These are phyloP conservation scores for Anas flavirostris DNA, from an alignment of 2,797 vertebrate species.

Conservation along the genomic window DNA sequence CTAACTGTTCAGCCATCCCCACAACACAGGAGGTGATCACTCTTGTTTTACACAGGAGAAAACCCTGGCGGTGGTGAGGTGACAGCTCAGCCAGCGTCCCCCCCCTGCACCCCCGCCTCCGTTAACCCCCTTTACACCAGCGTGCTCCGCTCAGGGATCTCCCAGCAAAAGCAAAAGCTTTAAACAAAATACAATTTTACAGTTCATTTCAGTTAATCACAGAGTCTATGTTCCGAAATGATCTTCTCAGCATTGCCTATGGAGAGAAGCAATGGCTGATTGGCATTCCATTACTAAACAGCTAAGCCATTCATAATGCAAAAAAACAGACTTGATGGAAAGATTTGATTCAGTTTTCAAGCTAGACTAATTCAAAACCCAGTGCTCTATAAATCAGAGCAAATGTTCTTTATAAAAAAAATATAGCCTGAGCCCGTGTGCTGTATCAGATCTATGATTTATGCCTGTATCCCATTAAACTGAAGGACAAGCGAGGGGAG, in stretches of 20 bases:
- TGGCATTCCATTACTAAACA: constrained; percentile 58
- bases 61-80: not conserved
- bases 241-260: constrained; percentile 60
- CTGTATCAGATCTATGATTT: constrained; percentile 62
- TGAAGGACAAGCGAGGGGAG: constrained; percentile 61
- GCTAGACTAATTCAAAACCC: constrained; percentile 72
- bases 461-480: constrained; percentile 56
- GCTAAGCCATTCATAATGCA: constrained; percentile 57
- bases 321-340: constrained; percentile 44
- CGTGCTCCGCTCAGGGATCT: not conserved
- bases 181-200: constrained; percentile 77
- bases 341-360: constrained; percentile 72
- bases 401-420: constrained; percentile 75
- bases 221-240: constrained; percentile 60
- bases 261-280: constrained; percentile 53
- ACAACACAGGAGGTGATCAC: not conserved
- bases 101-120: not conserved
- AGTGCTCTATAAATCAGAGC: constrained; percentile 72
- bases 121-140: not conserved
- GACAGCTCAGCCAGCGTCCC: not conserved
- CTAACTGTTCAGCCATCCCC: not conserved
- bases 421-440: constrained; percentile 49
- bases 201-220: constrained; percentile 80
- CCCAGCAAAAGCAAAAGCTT: constrained; percentile 59
- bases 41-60: not conserved